Evolutionary conservation across 2,888 invertebrate species (phyloP).

Genomic region (Chrysomela aeneicollis): DNA sequence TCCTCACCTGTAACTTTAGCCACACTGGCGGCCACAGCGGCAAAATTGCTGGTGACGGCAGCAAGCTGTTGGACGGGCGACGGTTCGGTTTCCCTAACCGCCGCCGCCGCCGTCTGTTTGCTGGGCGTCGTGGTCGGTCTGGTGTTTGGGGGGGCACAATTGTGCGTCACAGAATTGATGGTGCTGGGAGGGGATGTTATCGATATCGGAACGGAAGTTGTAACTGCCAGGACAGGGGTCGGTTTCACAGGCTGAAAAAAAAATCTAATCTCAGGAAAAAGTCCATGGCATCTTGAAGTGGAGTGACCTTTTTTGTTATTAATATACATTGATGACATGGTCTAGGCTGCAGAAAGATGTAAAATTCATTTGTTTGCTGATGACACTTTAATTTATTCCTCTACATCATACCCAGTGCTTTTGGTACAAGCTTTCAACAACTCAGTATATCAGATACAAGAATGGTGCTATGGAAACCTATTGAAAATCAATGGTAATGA

Average conservation of each 20-base stretch:
- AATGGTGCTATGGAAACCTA: too few relatives aligned
- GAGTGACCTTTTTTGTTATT: too few relatives aligned
- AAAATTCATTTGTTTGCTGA: too few relatives aligned
- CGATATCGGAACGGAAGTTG: slow-evolving; percentile 28
- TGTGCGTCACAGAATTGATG: slow-evolving; percentile 54
- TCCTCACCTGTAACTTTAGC: slow-evolving; percentile 44
- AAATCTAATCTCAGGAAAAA: too few relatives aligned
- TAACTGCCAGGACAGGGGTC: slow-evolving; percentile 75
- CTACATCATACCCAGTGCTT: too few relatives aligned
- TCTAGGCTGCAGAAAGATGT: too few relatives aligned
- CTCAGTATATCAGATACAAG: too few relatives aligned
- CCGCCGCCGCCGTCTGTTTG: slow-evolving; percentile 44
- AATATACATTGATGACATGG: too few relatives aligned
- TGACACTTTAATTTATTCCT: too few relatives aligned
- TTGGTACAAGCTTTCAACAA: too few relatives aligned
- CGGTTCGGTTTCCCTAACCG: slow-evolving; percentile 38
- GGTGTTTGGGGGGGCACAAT: slow-evolving; percentile 50
- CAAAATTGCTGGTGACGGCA: slow-evolving; percentile 65
- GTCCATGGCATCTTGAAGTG: too few relatives aligned
- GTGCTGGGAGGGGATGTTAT: slow-evolving; percentile 52
- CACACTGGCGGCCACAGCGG: slow-evolving; percentile 68
- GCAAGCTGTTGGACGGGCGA: slow-evolving; percentile 43
- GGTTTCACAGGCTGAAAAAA: slow-evolving; percentile 83
- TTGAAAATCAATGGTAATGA: too few relatives aligned
- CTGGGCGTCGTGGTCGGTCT: slow-evolving; percentile 59